Conservation (phyloP, 2,797 vertebrate genomes). For the Phataginus tetradactyla region DNA sequence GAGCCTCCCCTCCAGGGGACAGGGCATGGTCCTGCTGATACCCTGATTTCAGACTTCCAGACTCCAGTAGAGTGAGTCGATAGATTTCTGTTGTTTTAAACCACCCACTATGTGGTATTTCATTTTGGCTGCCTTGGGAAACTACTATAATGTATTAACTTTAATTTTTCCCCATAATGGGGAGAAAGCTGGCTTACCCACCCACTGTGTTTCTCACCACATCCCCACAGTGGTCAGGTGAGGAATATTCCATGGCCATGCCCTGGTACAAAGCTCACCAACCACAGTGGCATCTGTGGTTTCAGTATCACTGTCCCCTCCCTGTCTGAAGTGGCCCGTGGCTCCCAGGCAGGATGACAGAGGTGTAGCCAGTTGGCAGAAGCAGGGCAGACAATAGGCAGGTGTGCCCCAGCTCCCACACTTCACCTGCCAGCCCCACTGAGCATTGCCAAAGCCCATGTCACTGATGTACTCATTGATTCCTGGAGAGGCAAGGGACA, state of each 20-base stretch:
- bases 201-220: neutral
- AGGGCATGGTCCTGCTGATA: neutral
- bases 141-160: neutral
- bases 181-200: neutral
- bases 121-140: neutral
- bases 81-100: neutral
- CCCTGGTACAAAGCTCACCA: neutral
- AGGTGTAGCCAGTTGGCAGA: conserved; percentile 60
- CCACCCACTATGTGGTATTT: neutral
- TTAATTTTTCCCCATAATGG: neutral
- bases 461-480: neutral
- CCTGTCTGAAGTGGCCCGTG: neutral
- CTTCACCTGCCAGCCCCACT: conserved; percentile 57
- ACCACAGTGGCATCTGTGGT: neutral
- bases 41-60: neutral
- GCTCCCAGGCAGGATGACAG: conserved; percentile 31
- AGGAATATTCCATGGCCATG: neutral
- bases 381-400: conserved; percentile 48
- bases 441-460: conserved; percentile 23
- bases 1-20: neutral
- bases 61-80: neutral
- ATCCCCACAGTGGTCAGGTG: neutral
- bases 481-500: neutral
- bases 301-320: neutral
- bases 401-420: conserved; percentile 14